Evolutionary conservation across 2,888 invertebrate species (phyloP), one percentile per base, ranked within the genome.

Genomic region (Dusona sp.): DNA sequence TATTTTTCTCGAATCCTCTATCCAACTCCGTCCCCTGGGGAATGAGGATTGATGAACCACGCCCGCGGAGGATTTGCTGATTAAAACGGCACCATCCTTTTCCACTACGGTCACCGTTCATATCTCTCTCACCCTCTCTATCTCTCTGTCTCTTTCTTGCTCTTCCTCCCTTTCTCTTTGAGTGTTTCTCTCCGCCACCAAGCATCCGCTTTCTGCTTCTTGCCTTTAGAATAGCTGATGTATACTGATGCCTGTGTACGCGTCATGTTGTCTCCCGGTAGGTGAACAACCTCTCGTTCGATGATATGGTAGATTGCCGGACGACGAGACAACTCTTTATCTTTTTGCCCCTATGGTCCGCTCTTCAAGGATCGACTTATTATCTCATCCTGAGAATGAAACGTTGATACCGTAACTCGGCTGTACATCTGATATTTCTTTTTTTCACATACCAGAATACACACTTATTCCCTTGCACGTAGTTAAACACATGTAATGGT

Each of bases 181-280:
- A 74, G 79, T 19, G 64, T 86, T 82, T 84, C 84, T 84, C 73
- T 74, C 57, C 77, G 51, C 72, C 77, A 54, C 36, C 64, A 42
- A 79, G 85, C 82, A 87, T 86, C 85, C 84, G 85, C 75, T 86
- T 77, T 78, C 29, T 38, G 80, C 73, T 88, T 85, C 79, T 85
- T 87, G 70, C 81, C 48, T 36, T 77, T 38, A 72, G 80, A 83
- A 67, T 74, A 67, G 48, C 77, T 77, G 48, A 67, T 83, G 25
- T 48, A 61, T 48, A 70, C 36, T 45, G 75, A 64, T 48, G 61
- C 70, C 70, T 16, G 68, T 70, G 51, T 48, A 70, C 61, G 51
- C 64, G 45, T 64, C 80, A 77, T 61, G 38, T 79, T 65, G 65
- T 74, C 48, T 70, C 82, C 45, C 64, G 72, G 33, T 83, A 73